A percentile compares a stretch with the other conserved stretches of the same genome.
These are phyloP conservation scores for Stenichneumon culpator DNA, from an alignment of 2,888 invertebrate species.

Conservation along the genomic window DNA sequence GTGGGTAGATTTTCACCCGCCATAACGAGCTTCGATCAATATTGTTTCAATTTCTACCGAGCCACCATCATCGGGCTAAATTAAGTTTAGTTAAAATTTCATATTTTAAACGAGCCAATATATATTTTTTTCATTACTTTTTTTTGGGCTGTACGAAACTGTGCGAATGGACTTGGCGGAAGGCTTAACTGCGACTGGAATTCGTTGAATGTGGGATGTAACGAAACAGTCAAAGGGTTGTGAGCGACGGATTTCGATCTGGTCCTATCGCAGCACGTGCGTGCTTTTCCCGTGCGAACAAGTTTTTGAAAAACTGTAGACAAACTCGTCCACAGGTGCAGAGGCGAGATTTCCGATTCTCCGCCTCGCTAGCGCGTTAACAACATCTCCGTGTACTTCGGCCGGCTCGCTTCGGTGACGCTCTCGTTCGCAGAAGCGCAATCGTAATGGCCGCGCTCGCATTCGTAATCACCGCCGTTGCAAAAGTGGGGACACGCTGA, in stretches of 20 bases:
- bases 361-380: neutral
- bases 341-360: neutral
- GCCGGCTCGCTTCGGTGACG: constrained; percentile 3
- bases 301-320: neutral
- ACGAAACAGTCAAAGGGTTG: neutral
- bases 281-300: too few species aligned
- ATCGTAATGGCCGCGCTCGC: constrained; percentile 8
- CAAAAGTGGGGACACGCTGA: constrained; percentile 4
- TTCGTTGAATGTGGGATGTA: too few species aligned
- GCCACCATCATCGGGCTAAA: too few species aligned
- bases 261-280: neutral
- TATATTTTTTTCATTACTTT: too few species aligned
- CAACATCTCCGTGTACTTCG: neutral
- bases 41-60: too few species aligned
- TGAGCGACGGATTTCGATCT: neutral
- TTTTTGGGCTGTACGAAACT: neutral
- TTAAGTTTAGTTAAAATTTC: too few species aligned
- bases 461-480: constrained; percentile 13
- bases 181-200: too few species aligned
- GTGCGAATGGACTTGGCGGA: neutral
- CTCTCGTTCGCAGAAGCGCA: constrained; percentile 6
- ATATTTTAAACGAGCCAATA: too few species aligned
- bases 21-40: too few species aligned
- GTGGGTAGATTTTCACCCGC: too few species aligned
- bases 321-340: neutral